Percentiles rank a stretch among this genome's conserved stretches.
phyloP scores from a whole-genome alignment of 1,140 invertebrate genomes.

The Grapholita molesta region DNA sequence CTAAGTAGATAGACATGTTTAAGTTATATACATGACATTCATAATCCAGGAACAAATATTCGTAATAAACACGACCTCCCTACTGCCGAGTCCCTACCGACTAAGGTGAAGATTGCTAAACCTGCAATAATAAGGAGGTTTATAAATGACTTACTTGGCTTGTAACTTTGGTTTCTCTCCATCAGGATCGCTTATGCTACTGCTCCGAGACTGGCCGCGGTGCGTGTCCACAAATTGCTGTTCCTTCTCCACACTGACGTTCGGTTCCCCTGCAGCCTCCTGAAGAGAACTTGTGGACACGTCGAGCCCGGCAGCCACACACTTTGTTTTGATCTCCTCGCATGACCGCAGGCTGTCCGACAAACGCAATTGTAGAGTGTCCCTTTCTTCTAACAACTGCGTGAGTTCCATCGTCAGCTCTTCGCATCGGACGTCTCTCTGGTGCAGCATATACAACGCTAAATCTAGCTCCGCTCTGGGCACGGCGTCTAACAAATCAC shows the following conservation, averaged over 20 bases:
- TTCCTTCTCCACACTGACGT: slow-evolving; percentile 47
- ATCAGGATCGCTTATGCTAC: slow-evolving; percentile 61
- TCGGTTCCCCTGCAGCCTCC: slow-evolving; percentile 50
- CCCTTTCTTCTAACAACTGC: slow-evolving; percentile 89
- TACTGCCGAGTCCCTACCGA: too few species aligned
- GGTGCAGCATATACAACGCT: slow-evolving; percentile 91
- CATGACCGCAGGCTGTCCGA: slow-evolving; percentile 87
- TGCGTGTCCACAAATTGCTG: slow-evolving; percentile 57
- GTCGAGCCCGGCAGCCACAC: slow-evolving; percentile 39
- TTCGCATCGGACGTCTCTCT: slow-evolving; percentile 92
- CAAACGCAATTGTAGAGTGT: slow-evolving; percentile 88
- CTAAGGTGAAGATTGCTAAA: too few species aligned
- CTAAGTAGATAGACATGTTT: too few species aligned
- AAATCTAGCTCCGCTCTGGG: slow-evolving; percentile 86
- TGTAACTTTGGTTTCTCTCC: slow-evolving; percentile 66
- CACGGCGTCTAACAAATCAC: slow-evolving; percentile 60
- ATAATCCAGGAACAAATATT: too few species aligned
- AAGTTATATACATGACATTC: too few species aligned
- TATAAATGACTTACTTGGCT: slow-evolving; percentile 56
- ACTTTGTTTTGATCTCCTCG: slow-evolving; percentile 79
- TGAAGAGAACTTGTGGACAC: slow-evolving; percentile 35
- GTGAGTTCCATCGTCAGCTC: slow-evolving; percentile 92
- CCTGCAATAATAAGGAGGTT: not conserved
- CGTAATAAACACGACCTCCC: too few species aligned
- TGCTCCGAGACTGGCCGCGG: slow-evolving; percentile 56